Conservation (phyloP, 2,113 vertebrate species). For the Atrichornis clamosus region DNA sequence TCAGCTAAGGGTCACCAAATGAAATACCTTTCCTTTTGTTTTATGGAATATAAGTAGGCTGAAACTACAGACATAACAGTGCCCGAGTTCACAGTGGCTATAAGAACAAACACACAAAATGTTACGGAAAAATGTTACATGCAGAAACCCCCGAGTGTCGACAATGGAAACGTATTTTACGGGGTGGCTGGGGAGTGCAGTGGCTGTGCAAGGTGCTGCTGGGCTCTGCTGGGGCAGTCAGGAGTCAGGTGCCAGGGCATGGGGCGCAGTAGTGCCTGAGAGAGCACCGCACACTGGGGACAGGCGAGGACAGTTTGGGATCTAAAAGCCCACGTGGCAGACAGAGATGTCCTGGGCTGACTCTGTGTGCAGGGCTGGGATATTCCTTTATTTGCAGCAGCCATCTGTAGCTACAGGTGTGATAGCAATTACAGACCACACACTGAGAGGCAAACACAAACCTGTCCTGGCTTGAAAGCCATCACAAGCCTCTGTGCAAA, state of each 20-base stretch:
- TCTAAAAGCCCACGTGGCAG: not conserved
- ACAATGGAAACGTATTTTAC: not conserved
- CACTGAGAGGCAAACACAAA: not conserved
- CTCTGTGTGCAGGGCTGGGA: not conserved
- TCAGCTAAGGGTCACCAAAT: not conserved
- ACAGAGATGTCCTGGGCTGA: not conserved
- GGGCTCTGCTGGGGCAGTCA: not conserved
- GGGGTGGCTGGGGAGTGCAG: accelerated
- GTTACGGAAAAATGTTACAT: not conserved
- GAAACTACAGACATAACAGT: not conserved
- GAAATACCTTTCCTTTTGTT: not conserved
- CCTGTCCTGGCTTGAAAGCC: not conserved
- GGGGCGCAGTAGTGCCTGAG: accelerated
- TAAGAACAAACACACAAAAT: not conserved
- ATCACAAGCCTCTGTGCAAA: not conserved
- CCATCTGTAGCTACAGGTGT: not conserved
- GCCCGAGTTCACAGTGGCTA: not conserved
- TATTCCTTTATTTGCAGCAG: not conserved
- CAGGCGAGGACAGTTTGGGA: not conserved
- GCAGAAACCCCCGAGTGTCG: not conserved
- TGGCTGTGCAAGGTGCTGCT: no score
- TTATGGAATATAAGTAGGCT: not conserved
- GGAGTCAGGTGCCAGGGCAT: no score
- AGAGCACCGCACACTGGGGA: not conserved
- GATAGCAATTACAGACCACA: not conserved